Evolutionary conservation across 2,113 vertebrate genomes (phyloP), one percentile per base, ranked within the genome.

Genomic region (Larimichthys crocea): DNA sequence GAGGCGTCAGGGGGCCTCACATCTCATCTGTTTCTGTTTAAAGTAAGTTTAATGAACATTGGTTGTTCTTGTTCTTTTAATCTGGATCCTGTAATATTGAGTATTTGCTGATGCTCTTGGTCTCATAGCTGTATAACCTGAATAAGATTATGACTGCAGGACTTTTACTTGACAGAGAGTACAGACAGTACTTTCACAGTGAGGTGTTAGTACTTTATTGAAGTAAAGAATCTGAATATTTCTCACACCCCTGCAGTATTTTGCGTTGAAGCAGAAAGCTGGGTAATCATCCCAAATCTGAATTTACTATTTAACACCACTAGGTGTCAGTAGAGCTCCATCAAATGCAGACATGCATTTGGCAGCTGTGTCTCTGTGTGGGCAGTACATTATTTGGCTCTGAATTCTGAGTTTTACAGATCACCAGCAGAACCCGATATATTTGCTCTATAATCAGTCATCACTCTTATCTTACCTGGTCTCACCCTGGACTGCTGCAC

Each of bases 321-420:
- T 74, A 91, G 92, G 67, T 88, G 87, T 86, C 88, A 92, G 88
- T 90, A 87, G 48, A 74, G 71, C 29, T 79, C 78, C 84, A 74
- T 56, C 22, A 6, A 44, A 49, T 8, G 1, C 3, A 26, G 16
- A 11, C 15, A 49, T n/a, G n/a, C n/a, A n/a, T n/a, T n/a, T n/a
- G 71, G 35, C 66, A 44, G 68, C 64, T 56, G 67, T 71, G 69
- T 65, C 31, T n/a, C 12, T 72, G 46, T 55, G 50, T 60, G 42
- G 79, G 35, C 59, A 50, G 69, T 78, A 64, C 80, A 76, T 80
- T 74, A 87, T 88, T 83, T 70, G 29, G 62, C 50, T 78, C 64
- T 83, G 68, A 65, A 46, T 80, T 31, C 64, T 77, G 75, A 89
- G 72, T 79, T 74, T 26, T 42, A 80, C 52, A 82, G 77, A 79